phyloP scores from a whole-genome alignment of 92 coral and sea anemone species.

The Nematostella vectensis region DNA sequence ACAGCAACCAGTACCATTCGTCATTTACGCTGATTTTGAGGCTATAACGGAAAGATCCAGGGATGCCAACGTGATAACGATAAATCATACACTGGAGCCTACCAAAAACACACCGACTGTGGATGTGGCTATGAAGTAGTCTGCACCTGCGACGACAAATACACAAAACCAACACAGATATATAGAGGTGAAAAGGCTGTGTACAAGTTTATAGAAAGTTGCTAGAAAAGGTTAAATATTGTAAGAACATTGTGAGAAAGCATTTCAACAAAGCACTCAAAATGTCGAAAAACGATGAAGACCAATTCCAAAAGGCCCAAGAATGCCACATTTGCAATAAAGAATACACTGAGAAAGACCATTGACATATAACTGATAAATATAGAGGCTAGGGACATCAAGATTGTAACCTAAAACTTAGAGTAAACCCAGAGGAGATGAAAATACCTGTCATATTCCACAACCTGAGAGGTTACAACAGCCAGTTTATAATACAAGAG shows the following conservation, averaged over 20 bases:
- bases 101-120: conserved; percentile 6
- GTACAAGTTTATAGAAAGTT: not conserved
- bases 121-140: conserved; percentile 4
- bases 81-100: conserved; percentile 1
- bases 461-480: conserved; percentile 18
- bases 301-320: not conserved
- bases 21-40: conserved; percentile 23
- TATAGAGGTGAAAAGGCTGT: conserved; percentile 8
- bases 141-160: conserved; percentile 1
- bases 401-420: conserved; percentile 7
- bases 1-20: conserved; percentile 17
- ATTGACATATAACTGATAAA: conserved; percentile 19
- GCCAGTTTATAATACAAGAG: conserved; percentile 9
- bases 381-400: conserved; percentile 17
- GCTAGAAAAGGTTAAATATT: not conserved
- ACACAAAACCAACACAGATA: not conserved
- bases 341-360: not conserved
- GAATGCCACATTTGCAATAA: conserved; percentile 2
- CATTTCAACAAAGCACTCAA: not conserved
- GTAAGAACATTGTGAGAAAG: not conserved
- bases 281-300: conserved; percentile 1
- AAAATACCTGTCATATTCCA: conserved; percentile 24
- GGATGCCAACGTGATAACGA: not conserved
- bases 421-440: conserved; percentile 5
- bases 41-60: conserved; percentile 1